These are phyloP conservation scores for Eonycteris spelaea DNA, from an alignment of 2,113 vertebrate genomes.

Conservation along the genomic window DNA sequence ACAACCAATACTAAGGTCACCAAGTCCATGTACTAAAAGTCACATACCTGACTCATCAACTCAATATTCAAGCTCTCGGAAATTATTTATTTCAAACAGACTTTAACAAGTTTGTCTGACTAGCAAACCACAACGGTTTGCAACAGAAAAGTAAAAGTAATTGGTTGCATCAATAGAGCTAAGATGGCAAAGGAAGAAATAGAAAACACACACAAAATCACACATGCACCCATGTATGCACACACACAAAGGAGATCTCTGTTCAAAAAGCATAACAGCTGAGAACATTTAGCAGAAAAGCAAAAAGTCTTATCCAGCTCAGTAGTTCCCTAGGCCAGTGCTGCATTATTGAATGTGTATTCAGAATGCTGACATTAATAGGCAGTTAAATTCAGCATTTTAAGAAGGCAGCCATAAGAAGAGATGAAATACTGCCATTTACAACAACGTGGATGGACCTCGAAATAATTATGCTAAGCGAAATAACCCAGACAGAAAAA, in stretches of 20 bases:
- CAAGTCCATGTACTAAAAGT: not conserved
- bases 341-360: not conserved
- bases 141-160: conserved; percentile 51
- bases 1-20: not conserved
- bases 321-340: not conserved
- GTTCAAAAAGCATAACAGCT: not conserved
- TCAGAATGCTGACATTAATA: not conserved
- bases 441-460: too few species aligned
- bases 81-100: not conserved
- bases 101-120: not conserved
- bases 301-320: not conserved
- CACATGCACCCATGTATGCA: not conserved
- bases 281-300: not conserved
- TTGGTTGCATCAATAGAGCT: not conserved
- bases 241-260: not conserved
- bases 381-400: not conserved
- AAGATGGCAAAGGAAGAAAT: not conserved
- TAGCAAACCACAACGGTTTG: conserved; percentile 12
- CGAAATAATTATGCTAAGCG: too few species aligned
- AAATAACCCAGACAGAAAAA: too few species aligned
- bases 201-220: not conserved
- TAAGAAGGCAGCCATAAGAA: not conserved
- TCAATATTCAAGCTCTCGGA: not conserved
- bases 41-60: not conserved
- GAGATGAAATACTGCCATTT: too few species aligned